phyloP scores from a whole-genome alignment of 2,113 vertebrate species.

The Rhegmatorhina hoffmannsi region DNA sequence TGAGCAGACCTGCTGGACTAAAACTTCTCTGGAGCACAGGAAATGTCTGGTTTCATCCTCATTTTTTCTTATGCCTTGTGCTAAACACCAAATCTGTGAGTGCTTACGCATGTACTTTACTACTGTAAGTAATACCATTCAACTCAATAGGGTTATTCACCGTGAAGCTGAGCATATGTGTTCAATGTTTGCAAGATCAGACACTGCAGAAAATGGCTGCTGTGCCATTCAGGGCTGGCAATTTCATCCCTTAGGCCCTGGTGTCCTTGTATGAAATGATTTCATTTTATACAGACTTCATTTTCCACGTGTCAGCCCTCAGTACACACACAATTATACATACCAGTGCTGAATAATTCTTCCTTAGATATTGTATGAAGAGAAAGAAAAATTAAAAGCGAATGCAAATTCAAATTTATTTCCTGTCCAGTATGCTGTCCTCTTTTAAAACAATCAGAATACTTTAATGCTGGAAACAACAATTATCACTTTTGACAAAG shows the following conservation, averaged over 20 bases:
- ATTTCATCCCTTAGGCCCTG: background rate
- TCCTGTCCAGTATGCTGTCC: background rate
- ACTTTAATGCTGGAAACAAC: background rate
- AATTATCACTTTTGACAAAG: background rate
- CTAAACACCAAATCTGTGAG: background rate
- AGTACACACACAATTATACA: background rate
- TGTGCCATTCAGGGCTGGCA: constrained; percentile 11
- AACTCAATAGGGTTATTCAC: constrained; percentile 27
- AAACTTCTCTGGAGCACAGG: background rate
- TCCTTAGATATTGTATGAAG: background rate
- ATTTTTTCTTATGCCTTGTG: background rate
- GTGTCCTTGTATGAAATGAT: constrained; percentile 1
- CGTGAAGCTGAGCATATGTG: constrained; percentile 23
- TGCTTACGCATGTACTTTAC: background rate
- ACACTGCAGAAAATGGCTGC: constrained; percentile 1
- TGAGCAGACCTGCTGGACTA: background rate
- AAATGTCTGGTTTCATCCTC: background rate
- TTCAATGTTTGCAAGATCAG: constrained; percentile 24
- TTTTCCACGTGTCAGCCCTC: background rate
- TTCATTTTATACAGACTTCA: constrained; percentile 8
- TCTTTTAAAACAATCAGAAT: background rate
- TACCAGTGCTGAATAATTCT: background rate
- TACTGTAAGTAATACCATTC: constrained; percentile 33
- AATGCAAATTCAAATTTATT: background rate
- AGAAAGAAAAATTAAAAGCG: background rate